Evolutionary conservation across 1,140 invertebrate genomes (phyloP).

Genomic region (Aphaenogaster rudis): DNA sequence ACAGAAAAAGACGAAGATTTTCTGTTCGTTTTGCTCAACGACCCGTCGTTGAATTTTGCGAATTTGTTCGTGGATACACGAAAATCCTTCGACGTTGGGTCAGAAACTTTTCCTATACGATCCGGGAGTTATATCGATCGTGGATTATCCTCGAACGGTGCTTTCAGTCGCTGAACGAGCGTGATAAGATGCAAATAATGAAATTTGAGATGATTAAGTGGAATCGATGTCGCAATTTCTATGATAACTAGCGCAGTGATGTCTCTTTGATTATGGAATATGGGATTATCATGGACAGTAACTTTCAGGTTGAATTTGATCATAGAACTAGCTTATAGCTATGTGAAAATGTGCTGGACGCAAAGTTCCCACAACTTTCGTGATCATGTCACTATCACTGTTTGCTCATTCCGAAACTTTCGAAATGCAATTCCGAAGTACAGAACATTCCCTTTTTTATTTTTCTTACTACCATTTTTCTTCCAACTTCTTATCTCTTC

Average conservation of each 20-base stretch:
- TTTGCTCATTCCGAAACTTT: constrained; percentile 25
- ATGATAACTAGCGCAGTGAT: constrained; percentile 31
- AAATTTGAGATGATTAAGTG: constrained; percentile 38
- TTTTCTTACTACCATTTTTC: neutral
- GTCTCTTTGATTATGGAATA: constrained; percentile 8
- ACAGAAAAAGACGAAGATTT: neutral
- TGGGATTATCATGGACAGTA: constrained; percentile 19
- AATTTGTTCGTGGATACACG: neutral
- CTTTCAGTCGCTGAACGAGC: neutral
- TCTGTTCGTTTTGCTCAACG: neutral
- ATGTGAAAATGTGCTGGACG: constrained; percentile 10
- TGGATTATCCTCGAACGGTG: neutral
- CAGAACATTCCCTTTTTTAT: neutral
- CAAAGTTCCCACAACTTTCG: neutral
- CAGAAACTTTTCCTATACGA: neutral
- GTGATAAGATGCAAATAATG: constrained; percentile 39
- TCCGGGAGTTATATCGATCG: neutral
- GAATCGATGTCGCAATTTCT: constrained; percentile 40
- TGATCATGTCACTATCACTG: neutral
- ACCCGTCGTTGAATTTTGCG: neutral
- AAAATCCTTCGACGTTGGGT: neutral
- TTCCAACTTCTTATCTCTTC: constrained; percentile 13
- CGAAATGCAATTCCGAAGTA: neutral
- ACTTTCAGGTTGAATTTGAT: constrained; percentile 31
- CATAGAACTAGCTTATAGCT: constrained; percentile 16